Percentiles rank a stretch among this genome's conserved stretches.
Conservation (phyloP, 2,113 vertebrate species). For the Phaetusa simplex region DNA sequence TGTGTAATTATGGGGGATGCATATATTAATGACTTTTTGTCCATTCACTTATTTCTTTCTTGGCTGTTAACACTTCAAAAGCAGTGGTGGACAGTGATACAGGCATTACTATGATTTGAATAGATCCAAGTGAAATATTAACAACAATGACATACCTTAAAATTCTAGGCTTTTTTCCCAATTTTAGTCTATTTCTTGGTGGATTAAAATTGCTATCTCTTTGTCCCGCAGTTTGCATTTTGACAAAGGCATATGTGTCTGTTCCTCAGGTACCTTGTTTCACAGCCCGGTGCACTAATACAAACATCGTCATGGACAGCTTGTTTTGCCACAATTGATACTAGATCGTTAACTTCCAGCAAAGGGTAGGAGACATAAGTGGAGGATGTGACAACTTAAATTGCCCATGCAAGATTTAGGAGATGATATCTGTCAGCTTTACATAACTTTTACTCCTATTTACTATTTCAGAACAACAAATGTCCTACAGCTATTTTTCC, state of each 20-base stretch:
- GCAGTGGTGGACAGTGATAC: neutral
- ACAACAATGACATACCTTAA: neutral
- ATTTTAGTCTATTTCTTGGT: neutral
- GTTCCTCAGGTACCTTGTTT: neutral
- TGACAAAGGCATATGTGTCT: neutral
- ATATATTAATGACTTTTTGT: neutral
- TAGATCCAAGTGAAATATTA: neutral
- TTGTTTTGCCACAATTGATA: neutral
- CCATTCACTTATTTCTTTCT: neutral
- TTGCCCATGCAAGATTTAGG: neutral
- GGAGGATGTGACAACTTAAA: neutral
- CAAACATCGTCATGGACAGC: neutral
- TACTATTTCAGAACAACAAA: neutral
- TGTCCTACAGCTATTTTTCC: neutral
- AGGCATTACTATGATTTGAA: neutral
- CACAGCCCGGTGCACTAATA: neutral
- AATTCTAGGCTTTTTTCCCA: neutral
- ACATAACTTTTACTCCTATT: neutral
- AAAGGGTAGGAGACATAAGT: neutral
- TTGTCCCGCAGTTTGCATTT: neutral
- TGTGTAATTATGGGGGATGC: neutral
- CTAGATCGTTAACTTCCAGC: neutral
- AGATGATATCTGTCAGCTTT: neutral
- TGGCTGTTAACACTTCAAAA: neutral
- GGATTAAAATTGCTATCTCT: neutral